Evolutionary conservation across 2,888 invertebrate genomes (phyloP).

Genomic region (Odontomyia ornata): DNA sequence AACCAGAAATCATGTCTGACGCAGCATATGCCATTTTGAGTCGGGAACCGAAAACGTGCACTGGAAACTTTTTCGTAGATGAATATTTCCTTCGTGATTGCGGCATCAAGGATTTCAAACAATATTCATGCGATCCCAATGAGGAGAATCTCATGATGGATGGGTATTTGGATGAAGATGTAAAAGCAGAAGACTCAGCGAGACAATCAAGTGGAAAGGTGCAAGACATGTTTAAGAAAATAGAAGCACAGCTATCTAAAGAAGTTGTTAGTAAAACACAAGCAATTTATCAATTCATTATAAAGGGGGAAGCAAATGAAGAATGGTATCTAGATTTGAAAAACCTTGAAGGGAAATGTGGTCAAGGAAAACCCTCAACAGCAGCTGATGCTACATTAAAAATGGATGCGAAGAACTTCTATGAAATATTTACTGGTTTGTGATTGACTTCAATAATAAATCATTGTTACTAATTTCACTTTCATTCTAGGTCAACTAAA

Average conservation of each 20-base stretch:
- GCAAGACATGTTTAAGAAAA: conserved; percentile 74
- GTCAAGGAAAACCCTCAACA: conserved; percentile 76
- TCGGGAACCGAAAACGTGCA: conserved; percentile 79
- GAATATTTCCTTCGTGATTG: conserved; percentile 84
- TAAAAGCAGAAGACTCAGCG: neutral
- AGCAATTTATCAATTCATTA: conserved; percentile 86
- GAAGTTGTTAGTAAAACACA: conserved; percentile 84
- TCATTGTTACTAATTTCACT: conserved; percentile 26
- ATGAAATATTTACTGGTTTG: conserved; percentile 79
- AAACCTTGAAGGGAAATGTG: conserved; percentile 81
- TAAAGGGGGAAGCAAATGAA: conserved; percentile 78
- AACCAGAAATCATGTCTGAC: conserved; percentile 63
- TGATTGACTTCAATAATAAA: neutral
- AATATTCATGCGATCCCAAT: conserved; percentile 84
- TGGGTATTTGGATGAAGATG: conserved; percentile 78
- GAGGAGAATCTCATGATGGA: conserved; percentile 79
- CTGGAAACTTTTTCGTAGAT: conserved; percentile 93
- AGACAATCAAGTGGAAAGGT: conserved; percentile 66
- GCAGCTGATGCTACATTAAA: conserved; percentile 83
- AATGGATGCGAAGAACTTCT: conserved; percentile 82
- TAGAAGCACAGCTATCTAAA: conserved; percentile 74
- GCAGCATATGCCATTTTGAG: conserved; percentile 61
- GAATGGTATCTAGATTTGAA: conserved; percentile 90
- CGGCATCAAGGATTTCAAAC: conserved; percentile 83
- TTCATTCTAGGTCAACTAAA: conserved; percentile 78